These are phyloP conservation scores for Colaptes auratus DNA, from an alignment of 2,113 vertebrate species.

Conservation along the genomic window DNA sequence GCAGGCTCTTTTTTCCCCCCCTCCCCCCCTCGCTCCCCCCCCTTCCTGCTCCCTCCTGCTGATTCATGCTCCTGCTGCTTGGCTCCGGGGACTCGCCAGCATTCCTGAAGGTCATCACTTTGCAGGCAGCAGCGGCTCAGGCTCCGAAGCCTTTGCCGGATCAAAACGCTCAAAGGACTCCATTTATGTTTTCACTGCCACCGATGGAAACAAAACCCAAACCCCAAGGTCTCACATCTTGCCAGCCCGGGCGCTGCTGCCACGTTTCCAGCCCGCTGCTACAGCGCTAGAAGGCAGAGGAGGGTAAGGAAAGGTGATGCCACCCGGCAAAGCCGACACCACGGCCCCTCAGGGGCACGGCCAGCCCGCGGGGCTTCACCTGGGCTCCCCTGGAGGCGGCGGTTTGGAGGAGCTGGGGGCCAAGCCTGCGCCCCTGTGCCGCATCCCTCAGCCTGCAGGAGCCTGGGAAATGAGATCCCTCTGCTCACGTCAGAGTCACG, in stretches of 20 bases:
- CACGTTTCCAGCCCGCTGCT: neutral
- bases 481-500: neutral
- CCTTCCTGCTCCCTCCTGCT: slow-evolving; percentile 33
- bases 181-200: slow-evolving; percentile 12
- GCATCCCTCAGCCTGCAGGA: neutral
- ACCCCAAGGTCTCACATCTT: neutral
- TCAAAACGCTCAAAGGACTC: neutral
- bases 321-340: neutral
- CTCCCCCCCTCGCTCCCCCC: no score
- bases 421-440: rapidly evolving
- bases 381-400: neutral
- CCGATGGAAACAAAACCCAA: neutral
- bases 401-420: neutral
- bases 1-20: neutral
- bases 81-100: neutral
- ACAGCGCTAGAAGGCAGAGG: neutral
- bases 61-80: slow-evolving; percentile 54
- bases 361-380: neutral
- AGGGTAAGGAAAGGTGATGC: neutral
- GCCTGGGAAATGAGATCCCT: neutral
- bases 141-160: neutral
- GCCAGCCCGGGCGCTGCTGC: slow-evolving; percentile 25
- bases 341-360: neutral
- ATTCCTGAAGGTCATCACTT: slow-evolving; percentile 63
- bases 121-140: slow-evolving; percentile 29